Conservation (phyloP, 2,113 vertebrate genomes). For the Myotis lucifugus region DNA sequence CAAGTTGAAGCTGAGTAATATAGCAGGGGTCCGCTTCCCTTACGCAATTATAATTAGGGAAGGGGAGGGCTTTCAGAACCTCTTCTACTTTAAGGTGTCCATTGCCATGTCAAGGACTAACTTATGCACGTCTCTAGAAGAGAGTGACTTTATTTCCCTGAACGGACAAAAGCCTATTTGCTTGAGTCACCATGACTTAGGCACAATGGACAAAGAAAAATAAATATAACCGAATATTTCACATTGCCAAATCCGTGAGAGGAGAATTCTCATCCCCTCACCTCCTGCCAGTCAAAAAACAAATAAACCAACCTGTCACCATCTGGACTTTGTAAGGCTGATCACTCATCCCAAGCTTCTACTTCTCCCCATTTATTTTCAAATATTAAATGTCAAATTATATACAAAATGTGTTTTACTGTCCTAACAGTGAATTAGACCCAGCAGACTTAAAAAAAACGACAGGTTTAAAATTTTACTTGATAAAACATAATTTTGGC, state of each 20-base stretch:
- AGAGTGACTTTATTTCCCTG: neutral
- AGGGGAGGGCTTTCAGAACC: neutral
- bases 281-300: neutral
- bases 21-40: neutral
- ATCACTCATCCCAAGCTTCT: neutral
- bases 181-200: neutral
- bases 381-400: constrained; percentile 20
- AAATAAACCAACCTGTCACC: neutral
- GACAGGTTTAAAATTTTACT: neutral
- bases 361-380: neutral
- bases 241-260: neutral
- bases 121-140: neutral
- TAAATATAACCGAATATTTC: neutral
- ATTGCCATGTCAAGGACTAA: neutral
- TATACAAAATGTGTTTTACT: neutral
- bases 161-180: constrained; percentile 8
- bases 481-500: neutral
- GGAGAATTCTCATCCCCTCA: neutral
- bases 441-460: neutral
- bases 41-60: neutral
- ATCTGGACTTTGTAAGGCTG: neutral
- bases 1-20: neutral
- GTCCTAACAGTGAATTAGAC: neutral
- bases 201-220: neutral
- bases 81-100: neutral